Conservation (phyloP, 2,113 vertebrate species). For the Salvelinus fontinalis region DNA sequence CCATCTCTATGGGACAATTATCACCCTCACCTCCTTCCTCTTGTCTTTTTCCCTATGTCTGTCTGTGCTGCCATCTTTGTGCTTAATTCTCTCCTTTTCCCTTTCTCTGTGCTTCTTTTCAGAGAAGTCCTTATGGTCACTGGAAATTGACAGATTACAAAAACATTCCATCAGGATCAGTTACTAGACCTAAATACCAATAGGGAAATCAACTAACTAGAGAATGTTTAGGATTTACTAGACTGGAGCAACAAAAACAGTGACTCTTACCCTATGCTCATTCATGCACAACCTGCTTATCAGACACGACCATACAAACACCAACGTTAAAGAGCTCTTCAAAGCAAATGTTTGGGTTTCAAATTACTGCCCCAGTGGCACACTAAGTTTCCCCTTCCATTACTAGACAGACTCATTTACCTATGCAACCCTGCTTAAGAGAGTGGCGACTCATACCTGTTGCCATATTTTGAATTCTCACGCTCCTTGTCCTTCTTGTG, state of each 20-base stretch:
- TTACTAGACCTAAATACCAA: not conserved
- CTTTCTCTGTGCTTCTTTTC: constrained; percentile 96
- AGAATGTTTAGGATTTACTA: not conserved
- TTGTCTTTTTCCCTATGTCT: constrained; percentile 88
- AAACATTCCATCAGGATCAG: not conserved
- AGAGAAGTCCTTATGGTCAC: constrained; percentile 89
- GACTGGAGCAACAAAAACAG: not conserved
- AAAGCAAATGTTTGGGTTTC: too few species aligned
- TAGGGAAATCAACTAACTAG: not conserved
- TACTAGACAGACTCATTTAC: not conserved
- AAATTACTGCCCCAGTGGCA: too few species aligned
- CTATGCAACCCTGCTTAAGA: not conserved
- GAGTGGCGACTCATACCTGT: constrained; percentile 79
- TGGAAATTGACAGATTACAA: constrained; percentile 46
- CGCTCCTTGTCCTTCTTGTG: constrained; percentile 97
- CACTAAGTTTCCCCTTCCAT: too few species aligned
- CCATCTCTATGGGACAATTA: not conserved
- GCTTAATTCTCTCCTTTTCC: constrained; percentile 85
- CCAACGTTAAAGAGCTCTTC: too few species aligned
- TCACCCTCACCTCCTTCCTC: constrained; percentile 90
- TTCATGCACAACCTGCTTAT: not conserved
- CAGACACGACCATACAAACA: not conserved
- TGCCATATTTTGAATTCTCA: constrained; percentile 93
- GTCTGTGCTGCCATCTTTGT: constrained; percentile 92
- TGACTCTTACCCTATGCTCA: not conserved